Evolutionary conservation across 2,797 vertebrate genomes (phyloP).

Genomic region (Schizothorax lantsangensis): DNA sequence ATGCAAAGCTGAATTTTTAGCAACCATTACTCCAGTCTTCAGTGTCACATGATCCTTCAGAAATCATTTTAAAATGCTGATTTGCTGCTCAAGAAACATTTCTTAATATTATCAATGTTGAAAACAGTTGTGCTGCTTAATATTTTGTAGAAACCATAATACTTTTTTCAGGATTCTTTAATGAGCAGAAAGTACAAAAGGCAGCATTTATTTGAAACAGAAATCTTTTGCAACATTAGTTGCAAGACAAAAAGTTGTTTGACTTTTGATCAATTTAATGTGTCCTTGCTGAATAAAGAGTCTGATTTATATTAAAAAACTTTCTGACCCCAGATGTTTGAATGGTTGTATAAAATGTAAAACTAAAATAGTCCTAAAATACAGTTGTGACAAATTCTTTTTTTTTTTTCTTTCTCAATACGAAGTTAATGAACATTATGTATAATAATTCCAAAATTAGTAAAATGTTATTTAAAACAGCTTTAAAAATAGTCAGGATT

Average conservation of each 20-base stretch:
- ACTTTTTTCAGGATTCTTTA: background rate
- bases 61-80: background rate
- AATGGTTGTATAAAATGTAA: background rate
- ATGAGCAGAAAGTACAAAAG: background rate
- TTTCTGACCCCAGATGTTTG: background rate
- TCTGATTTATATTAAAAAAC: no score
- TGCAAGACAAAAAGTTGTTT: background rate
- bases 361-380: background rate
- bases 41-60: background rate
- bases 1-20: no score
- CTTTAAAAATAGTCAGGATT: background rate
- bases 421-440: background rate
- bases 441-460: background rate
- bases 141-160: background rate
- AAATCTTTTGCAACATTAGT: background rate
- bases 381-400: background rate
- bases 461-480: background rate
- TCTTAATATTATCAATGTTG: background rate
- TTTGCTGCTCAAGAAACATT: background rate
- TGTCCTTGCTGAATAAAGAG: background rate
- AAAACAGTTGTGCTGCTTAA: background rate
- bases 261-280: background rate
- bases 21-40: background rate
- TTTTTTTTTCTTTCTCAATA: background rate
- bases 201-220: background rate